Conservation (phyloP, 2,113 vertebrate species). For the Anguilla japonica region DNA sequence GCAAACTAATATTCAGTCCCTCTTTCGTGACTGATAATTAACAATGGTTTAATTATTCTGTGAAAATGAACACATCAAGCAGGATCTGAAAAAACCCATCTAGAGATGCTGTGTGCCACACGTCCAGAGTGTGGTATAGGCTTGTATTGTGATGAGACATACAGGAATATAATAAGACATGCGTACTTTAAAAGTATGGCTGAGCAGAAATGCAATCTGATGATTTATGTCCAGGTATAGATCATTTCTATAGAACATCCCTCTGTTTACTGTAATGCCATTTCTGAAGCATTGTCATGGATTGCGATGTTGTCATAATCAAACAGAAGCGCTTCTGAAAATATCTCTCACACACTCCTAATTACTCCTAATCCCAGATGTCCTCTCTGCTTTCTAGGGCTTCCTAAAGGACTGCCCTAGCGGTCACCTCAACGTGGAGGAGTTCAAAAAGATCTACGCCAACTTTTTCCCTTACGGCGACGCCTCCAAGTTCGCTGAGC, state of each 20-base stretch:
- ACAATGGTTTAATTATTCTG: too few relatives aligned
- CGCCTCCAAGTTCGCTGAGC: slow-evolving; percentile 96
- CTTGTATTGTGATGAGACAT: not conserved
- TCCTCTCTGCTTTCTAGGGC: slow-evolving; percentile 62
- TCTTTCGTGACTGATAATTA: not conserved
- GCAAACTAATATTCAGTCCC: not conserved
- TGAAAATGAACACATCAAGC: not conserved
- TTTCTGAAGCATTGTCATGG: not conserved
- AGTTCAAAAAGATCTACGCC: slow-evolving; percentile 99
- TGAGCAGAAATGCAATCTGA: not conserved
- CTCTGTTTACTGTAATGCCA: not conserved
- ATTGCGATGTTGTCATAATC: not conserved
- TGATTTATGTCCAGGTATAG: not conserved
- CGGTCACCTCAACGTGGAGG: slow-evolving; percentile 93
- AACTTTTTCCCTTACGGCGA: slow-evolving; percentile 99
- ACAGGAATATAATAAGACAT: not conserved
- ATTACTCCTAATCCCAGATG: slow-evolving; percentile 5
- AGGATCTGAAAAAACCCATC: not conserved
- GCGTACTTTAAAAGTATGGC: not conserved
- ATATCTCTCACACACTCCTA: not conserved
- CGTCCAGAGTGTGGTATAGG: not conserved
- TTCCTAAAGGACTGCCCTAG: slow-evolving; percentile 98
- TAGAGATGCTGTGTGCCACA: not conserved
- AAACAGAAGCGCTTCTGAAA: not conserved
- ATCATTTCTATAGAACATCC: not conserved